Percentiles rank a stretch among this genome's conserved stretches.
phyloP scores from a whole-genome alignment of 2,113 vertebrate species.

The Machaerirhynchus nigripectus region DNA sequence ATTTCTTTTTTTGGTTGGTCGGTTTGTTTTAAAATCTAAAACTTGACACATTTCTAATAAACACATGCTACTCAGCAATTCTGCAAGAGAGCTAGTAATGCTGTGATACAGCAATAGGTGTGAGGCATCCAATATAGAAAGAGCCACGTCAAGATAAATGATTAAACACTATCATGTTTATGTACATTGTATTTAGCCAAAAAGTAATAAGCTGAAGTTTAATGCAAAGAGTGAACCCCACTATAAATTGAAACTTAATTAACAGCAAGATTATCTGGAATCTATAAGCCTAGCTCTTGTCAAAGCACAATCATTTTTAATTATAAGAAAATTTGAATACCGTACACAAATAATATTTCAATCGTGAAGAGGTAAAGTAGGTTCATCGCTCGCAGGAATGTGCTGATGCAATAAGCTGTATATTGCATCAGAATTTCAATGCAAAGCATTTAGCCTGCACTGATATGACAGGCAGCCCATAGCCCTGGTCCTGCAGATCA shows the following conservation, averaged over 20 bases:
- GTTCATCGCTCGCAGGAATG: neutral
- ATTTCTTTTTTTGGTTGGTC: neutral
- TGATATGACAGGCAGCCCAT: neutral
- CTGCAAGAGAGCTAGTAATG: neutral
- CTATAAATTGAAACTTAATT: neutral
- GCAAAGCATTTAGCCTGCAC: neutral
- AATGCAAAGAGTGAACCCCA: neutral
- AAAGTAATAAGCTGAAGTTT: neutral
- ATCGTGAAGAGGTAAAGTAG: neutral
- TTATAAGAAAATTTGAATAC: neutral
- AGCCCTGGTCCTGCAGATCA: neutral
- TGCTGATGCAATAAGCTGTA: neutral
- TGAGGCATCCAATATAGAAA: neutral
- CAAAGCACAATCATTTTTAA: neutral
- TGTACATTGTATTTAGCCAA: neutral
- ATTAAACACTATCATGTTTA: neutral
- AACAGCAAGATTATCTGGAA: neutral
- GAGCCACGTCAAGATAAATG: neutral
- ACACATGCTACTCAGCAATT: neutral
- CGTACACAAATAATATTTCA: neutral
- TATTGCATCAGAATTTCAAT: slow-evolving; percentile 1
- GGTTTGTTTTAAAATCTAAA: neutral
- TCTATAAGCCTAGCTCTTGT: neutral
- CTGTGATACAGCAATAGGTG: neutral
- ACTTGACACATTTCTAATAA: neutral